A percentile compares a stretch with the other conserved stretches of the same genome.
Evolutionary conservation across 2,113 vertebrate genomes (phyloP).

Genomic region (Tachysurus vachellii): DNA sequence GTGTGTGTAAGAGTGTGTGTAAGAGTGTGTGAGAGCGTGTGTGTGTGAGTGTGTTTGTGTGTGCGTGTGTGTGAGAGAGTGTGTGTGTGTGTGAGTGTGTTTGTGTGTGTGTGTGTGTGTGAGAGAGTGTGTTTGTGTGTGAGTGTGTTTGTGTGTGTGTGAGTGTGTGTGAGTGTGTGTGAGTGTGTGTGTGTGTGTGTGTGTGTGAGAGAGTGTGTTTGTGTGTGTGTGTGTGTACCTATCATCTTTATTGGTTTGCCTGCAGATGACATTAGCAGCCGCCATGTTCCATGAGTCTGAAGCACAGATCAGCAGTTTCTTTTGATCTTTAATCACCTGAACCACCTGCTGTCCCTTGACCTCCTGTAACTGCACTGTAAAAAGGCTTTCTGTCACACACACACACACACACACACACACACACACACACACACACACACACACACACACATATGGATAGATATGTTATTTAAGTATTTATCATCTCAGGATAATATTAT

Average conservation of each 20-base stretch:
- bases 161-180: background rate
- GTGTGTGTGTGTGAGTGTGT: too few relatives aligned
- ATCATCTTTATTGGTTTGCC: background rate
- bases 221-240: slow-evolving; percentile 18
- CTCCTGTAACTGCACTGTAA: background rate
- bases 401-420: slow-evolving; percentile 17
- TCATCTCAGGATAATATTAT: too few relatives aligned
- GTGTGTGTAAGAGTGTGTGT: too few relatives aligned
- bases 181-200: background rate
- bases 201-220: too few relatives aligned
- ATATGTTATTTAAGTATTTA: background rate
- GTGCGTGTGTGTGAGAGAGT: too few relatives aligned
- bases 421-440: slow-evolving; percentile 19
- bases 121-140: too few relatives aligned
- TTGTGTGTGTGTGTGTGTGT: too few relatives aligned
- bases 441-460: background rate
- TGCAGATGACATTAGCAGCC: background rate
- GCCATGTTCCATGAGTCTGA: background rate
- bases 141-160: too few relatives aligned
- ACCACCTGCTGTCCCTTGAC: background rate
- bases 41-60: too few relatives aligned
- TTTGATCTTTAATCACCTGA: background rate
- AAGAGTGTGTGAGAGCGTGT: too few relatives aligned
- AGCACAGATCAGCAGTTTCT: background rate
- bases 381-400: background rate